Evolutionary conservation across 2,113 vertebrate species (phyloP), one percentile per base, ranked within the genome.

Genomic region (Ammodramus savannarum): DNA sequence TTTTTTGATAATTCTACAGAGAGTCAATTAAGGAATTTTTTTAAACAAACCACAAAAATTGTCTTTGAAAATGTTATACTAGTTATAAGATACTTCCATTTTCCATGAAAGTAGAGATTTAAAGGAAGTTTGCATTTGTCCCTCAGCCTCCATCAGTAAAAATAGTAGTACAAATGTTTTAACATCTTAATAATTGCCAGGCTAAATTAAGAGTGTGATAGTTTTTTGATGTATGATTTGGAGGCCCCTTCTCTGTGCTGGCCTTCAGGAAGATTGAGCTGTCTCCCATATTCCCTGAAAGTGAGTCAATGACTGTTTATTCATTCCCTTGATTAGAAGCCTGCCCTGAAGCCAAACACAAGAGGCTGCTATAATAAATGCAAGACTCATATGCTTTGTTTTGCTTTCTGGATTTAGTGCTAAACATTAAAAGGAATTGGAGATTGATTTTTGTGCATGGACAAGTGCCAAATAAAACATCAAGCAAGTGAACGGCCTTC

Each of bases 391-490:
- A 85, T 80, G 85, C 89, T 98, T 96, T 97, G 95, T 97, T 98
- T 97, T 97, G 77, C 93, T 98, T 98, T 97, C 95, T 97, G 72
- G 92, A 97, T 97, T 98, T 97, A 98, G 95, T 95, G 76, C 95
- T 93, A 93, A 97, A 97, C 97, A 94, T 97, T 98, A 97, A 98
- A 98, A 96, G 91, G 91, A 97, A 98, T 80, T 96, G 94, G 92
- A 97, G 96, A 98, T 97, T 98, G 97, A 98, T 97, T 97, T 97
- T 97, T 95, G 77, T 91, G 71, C 49, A 38, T 91, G 97, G 92
- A 97, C 38, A 39, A 66, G 90, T 96, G 98, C 97, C 97, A 98
- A 95, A 97, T 92, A 96, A 98, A 98, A 98, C 96, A 98, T 96
- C 67, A 90, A 93, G 63, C 34, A 73, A 95, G 54, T 54, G 71